phyloP scores from a whole-genome alignment of 2,797 vertebrate genomes.

The Brotula barbata region DNA sequence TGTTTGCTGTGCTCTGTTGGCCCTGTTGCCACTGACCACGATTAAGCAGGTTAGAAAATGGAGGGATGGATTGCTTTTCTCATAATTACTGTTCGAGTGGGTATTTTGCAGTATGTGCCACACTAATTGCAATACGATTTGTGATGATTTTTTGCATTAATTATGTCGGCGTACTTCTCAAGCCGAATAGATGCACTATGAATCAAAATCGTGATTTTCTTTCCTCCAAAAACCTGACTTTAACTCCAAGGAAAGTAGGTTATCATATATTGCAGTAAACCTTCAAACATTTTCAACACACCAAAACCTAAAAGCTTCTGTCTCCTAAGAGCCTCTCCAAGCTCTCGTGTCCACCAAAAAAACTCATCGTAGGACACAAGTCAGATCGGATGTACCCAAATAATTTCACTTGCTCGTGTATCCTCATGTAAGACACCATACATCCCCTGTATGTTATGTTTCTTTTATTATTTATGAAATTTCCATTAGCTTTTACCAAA shows the following conservation, averaged over 20 bases:
- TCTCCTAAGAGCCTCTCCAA: neutral
- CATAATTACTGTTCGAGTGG: too few relatives aligned
- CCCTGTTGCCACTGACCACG: too few relatives aligned
- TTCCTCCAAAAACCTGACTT: neutral
- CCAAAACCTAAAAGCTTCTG: neutral
- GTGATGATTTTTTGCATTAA: too few relatives aligned
- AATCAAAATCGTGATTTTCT: too few relatives aligned
- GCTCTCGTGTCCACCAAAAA: conserved; percentile 1
- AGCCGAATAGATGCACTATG: too few relatives aligned
- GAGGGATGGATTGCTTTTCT: too few relatives aligned
- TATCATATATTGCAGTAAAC: neutral
- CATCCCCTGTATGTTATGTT: conserved; percentile 42
- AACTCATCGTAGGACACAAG: neutral
- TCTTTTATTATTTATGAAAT: conserved; percentile 64
- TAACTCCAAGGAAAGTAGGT: conserved; percentile 1
- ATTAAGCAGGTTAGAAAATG: too few relatives aligned
- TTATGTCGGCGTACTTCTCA: too few relatives aligned
- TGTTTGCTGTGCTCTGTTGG: too few relatives aligned
- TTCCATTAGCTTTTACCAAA: conserved; percentile 59
- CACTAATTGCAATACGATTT: too few relatives aligned
- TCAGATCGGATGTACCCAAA: conserved; percentile 11
- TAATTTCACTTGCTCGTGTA: conserved; percentile 14
- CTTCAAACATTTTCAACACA: conserved; percentile 4
- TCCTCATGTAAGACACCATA: conserved; percentile 36
- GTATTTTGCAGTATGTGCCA: too few relatives aligned